These are phyloP conservation scores for Bovichtus diacanthus DNA, from an alignment of 2,797 vertebrate species.

Conservation along the genomic window DNA sequence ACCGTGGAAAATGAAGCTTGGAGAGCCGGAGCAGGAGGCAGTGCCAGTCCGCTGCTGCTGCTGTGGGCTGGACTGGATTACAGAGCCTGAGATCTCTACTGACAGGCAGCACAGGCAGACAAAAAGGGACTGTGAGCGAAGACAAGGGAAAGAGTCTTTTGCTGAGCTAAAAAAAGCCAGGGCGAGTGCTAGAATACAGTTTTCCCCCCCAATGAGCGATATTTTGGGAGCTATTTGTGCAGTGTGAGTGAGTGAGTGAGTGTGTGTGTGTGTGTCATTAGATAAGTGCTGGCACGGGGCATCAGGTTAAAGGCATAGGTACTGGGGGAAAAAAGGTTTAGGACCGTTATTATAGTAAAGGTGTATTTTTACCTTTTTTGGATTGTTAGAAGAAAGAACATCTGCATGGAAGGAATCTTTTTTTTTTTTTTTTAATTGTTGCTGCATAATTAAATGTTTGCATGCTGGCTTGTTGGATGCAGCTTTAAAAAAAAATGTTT, in stretches of 20 bases:
- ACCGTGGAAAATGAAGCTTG: constrained; percentile 81
- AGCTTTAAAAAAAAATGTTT: too few species aligned
- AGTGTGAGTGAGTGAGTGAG: constrained; percentile 56
- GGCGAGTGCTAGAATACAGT: constrained; percentile 65
- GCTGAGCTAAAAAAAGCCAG: constrained; percentile 62
- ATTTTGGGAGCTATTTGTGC: constrained; percentile 67
- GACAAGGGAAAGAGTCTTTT: constrained; percentile 73
- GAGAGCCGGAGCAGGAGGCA: constrained; percentile 82
- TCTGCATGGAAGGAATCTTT: constrained; percentile 58
- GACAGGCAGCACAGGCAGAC: constrained; percentile 80
- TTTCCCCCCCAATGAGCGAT: constrained; percentile 32
- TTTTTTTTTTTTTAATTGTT: constrained; percentile 50
- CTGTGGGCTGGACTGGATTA: constrained; percentile 83
- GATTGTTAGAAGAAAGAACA: constrained; percentile 51
- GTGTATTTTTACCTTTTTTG: constrained; percentile 50
- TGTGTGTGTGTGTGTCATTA: constrained; percentile 70
- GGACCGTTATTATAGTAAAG: constrained; percentile 51
- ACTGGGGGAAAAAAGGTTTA: constrained; percentile 26
- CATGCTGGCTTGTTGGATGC: constrained; percentile 60
- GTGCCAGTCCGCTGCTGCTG: constrained; percentile 82
- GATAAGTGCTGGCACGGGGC: constrained; percentile 78
- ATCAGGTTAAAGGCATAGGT: constrained; percentile 81
- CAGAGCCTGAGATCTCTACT: constrained; percentile 80
- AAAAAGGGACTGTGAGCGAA: constrained; percentile 79
- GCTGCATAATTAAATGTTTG: constrained; percentile 58